These are phyloP conservation scores for Hesperophylax magnus DNA, from an alignment of 1,140 invertebrate genomes.

Conservation along the genomic window DNA sequence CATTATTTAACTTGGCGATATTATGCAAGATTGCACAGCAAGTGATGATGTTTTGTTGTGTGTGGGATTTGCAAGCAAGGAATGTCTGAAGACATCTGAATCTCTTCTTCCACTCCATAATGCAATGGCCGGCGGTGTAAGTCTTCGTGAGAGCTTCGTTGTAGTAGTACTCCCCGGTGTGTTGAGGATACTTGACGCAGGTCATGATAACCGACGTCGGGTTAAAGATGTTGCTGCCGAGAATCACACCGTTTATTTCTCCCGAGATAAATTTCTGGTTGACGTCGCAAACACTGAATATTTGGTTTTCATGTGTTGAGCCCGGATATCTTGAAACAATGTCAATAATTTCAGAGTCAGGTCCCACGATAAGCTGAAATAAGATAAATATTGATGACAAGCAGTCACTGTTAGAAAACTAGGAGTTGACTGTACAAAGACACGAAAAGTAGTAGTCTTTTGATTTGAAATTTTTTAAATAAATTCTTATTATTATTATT, in stretches of 20 bases:
- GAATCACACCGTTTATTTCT: conserved; percentile 50
- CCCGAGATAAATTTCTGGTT: conserved; percentile 45
- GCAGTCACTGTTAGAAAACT: neutral
- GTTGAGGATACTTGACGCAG: conserved; percentile 47
- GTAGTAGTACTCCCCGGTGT: conserved; percentile 54
- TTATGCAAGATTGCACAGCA: conserved; percentile 54
- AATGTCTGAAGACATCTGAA: conserved; percentile 53
- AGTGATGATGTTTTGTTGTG: conserved; percentile 52
- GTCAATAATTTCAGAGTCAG: conserved; percentile 51
- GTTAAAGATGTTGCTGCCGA: conserved; percentile 46
- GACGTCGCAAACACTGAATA: conserved; percentile 44
- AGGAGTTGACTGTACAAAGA: neutral
- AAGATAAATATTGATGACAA: neutral
- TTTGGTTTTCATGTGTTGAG: conserved; percentile 52
- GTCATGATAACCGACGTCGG: conserved; percentile 50
- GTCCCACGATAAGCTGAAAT: conserved; percentile 53
- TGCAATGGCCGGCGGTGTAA: conserved; percentile 48
- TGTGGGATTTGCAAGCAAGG: conserved; percentile 51
- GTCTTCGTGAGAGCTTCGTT: conserved; percentile 51
- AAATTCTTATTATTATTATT: no score
- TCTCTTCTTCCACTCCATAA: conserved; percentile 51
- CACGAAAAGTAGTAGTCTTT: neutral
- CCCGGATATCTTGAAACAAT: conserved; percentile 51
- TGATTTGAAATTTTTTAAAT: neutral
- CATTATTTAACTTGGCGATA: conserved; percentile 52